Evolutionary conservation across 2,113 vertebrate species (phyloP).

Genomic region (Lonchura striata): DNA sequence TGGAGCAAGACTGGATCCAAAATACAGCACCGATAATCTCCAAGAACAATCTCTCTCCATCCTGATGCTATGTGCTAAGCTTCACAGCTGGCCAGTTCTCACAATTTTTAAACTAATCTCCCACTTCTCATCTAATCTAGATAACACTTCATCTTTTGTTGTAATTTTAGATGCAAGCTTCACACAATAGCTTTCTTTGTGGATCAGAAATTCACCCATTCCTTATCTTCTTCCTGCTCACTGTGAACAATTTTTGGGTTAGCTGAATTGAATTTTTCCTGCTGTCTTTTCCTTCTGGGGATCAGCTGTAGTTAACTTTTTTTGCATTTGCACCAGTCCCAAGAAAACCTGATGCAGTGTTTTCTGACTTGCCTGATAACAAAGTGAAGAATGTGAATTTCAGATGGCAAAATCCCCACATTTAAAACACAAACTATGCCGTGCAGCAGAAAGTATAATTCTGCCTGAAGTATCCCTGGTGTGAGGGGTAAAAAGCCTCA

Average conservation of each 20-base stretch:
- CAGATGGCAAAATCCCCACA: background rate
- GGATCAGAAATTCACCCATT: background rate
- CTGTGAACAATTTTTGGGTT: background rate
- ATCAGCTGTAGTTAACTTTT: background rate
- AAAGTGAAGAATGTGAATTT: background rate
- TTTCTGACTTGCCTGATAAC: background rate
- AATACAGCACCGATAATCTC: background rate
- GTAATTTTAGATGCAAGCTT: background rate
- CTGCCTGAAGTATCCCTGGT: background rate
- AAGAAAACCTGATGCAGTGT: background rate
- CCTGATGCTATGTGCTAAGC: background rate
- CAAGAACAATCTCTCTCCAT: background rate
- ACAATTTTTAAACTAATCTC: background rate
- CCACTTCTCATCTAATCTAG: background rate
- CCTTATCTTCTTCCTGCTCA: background rate
- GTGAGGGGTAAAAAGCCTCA: background rate
- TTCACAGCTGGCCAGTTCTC: background rate
- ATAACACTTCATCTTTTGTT: background rate
- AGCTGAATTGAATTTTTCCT: background rate
- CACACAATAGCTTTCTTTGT: background rate
- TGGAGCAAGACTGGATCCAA: accelerated
- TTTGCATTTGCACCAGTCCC: background rate
- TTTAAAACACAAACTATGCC: background rate
- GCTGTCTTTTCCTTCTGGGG: background rate
- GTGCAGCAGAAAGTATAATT: background rate